phyloP scores from a whole-genome alignment of 2,888 invertebrate genomes.

The Callosobruchus maculatus region DNA sequence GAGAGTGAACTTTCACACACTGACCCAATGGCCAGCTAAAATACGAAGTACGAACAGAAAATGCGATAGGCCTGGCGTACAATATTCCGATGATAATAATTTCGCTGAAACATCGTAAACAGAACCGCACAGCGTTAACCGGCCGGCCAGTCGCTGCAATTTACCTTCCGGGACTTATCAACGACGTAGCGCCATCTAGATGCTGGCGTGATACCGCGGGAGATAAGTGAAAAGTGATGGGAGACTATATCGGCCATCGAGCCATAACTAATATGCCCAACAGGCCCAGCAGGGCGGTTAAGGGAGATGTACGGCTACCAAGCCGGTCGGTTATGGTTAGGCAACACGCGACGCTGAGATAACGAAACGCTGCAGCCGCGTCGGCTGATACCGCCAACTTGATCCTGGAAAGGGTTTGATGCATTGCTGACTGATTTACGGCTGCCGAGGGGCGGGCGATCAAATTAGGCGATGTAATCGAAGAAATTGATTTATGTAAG shows the following conservation, averaged over 20 bases:
- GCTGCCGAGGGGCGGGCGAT: neutral
- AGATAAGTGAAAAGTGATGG: conserved; percentile 39
- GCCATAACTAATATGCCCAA: conserved; percentile 44
- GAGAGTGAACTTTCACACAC: neutral
- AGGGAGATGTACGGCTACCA: neutral
- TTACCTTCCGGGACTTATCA: neutral
- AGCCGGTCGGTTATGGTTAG: neutral
- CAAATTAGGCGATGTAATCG: neutral
- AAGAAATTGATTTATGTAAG: neutral
- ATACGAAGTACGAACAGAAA: conserved; percentile 24
- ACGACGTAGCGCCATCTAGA: neutral
- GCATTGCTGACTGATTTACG: neutral
- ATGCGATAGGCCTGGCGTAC: conserved; percentile 22
- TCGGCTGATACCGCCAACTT: neutral
- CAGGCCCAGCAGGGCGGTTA: neutral
- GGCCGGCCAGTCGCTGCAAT: neutral
- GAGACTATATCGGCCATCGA: conserved; percentile 37
- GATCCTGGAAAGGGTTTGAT: neutral
- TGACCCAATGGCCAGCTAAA: conserved; percentile 6
- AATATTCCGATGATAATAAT: conserved; percentile 29
- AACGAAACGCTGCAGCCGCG: neutral
- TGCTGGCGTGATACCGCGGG: neutral
- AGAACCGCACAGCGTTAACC: conserved; percentile 11
- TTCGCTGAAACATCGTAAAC: conserved; percentile 30
- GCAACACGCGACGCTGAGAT: neutral